Base-by-base conservation (phyloP, 1,140 invertebrate genomes). In the Drosophila bocki region DNA sequence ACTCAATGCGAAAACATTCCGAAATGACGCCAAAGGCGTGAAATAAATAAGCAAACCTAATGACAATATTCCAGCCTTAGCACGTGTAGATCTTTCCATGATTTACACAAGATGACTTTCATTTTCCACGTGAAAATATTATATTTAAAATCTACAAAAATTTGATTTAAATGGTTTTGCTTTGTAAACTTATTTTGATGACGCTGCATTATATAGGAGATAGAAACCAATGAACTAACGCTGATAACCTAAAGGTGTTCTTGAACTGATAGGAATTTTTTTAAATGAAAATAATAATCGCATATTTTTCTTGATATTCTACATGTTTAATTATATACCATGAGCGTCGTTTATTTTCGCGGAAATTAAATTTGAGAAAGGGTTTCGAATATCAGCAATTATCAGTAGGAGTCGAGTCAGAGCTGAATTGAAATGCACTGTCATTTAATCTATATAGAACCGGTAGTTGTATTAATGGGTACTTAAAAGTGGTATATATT, bases 221-320 rank as follows among this genome's bases (percentile, higher is more conserved):
- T 45, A 4, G 26, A 44, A 44, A 41, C 26, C 33, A 63, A 47
- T 58, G 39, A 65, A 58, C 39, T 58, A 63, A 3, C 53, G 29
- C 41, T 44, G 62, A 77, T 77, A 77, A 68, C 54, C 63, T 53
- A 4, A 41, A 41, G 29, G 6, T 57, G 37, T 17, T 70, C 51
- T 71, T 71, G 35, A 57, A 65, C 71, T 64, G 75, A 77, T 77
- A 68, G n/a, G 41, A 47, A 77, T 60, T 22, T 39, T 53, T 29
- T 53, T 39, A 39, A 26, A 17, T 50, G 3, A 0, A 33, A 53
- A 53, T 45, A 70, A 19, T 47, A 69, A 35, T 67, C 37, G 54
- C 41, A 13, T 17, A 19, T 29, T 35, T 26, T 26, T 39, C 11
- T 53, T 22, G 9, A 45, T 29, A 48, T 48, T 50, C 8, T 48